Evolutionary conservation across 2,113 vertebrate genomes (phyloP).

Genomic region (Atractosteus spatula): DNA sequence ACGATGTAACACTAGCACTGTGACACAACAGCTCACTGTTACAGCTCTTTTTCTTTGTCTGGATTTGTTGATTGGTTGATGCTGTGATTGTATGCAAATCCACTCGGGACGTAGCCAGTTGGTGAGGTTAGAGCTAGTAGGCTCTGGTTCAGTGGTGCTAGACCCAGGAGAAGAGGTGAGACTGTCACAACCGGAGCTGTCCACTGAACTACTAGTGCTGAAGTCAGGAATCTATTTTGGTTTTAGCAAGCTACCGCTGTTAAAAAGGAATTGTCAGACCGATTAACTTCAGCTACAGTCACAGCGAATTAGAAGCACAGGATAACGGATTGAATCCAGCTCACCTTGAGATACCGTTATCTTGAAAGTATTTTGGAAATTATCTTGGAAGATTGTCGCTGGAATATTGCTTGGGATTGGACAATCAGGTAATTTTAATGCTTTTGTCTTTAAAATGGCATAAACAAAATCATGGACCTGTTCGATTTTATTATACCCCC

Average conservation of each 20-base stretch:
- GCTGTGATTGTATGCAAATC: conserved; percentile 61
- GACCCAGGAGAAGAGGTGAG: conserved; percentile 56
- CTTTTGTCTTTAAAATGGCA: not conserved
- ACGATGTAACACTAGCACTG: conserved; percentile 11
- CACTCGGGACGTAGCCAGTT: conserved; percentile 48
- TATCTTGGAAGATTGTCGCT: conserved; percentile 52
- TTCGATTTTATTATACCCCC: too few species aligned
- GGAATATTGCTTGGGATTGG: conserved; percentile 48
- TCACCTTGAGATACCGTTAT: too few species aligned
- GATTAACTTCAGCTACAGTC: too few species aligned
- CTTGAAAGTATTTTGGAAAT: too few species aligned
- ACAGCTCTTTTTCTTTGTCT: conserved; percentile 34
- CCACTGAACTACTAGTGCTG: conserved; percentile 60
- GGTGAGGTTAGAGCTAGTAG: conserved; percentile 57
- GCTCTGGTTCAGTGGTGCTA: conserved; percentile 51
- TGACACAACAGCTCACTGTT: conserved; percentile 33
- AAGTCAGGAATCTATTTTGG: conserved; percentile 33
- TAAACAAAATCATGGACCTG: too few species aligned
- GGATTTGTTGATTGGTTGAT: conserved; percentile 55
- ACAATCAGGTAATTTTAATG: conserved; percentile 50
- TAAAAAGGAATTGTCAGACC: too few species aligned
- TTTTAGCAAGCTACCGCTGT: too few species aligned
- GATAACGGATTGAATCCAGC: too few species aligned
- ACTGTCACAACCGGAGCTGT: conserved; percentile 58
- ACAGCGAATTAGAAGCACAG: too few species aligned